Evolutionary conservation across 2,113 vertebrate species (phyloP), one percentile per base, ranked within the genome.

Genomic region (Equus przewalskii): DNA sequence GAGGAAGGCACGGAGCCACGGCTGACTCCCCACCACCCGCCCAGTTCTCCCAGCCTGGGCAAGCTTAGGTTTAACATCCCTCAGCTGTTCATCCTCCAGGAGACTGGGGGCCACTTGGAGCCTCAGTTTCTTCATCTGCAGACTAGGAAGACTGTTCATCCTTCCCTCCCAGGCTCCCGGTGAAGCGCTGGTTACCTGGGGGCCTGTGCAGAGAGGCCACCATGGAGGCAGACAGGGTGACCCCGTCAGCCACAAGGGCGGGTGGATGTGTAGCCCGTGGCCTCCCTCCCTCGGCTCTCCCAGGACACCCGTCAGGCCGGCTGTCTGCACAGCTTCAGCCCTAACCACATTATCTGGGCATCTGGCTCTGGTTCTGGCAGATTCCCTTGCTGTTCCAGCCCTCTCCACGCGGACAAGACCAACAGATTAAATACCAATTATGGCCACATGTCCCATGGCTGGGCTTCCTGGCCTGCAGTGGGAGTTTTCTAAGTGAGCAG

Each of bases 261-360:
- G 6, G 11, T 5, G 18, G 24, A 1, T 24, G 56, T 1, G 41
- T 15, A 65, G 81, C 69, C n/a, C 0, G 5, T 9, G 89, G 81
- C 60, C 51, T 78, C 82, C 41, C 60, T 12, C 30, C 49, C 3
- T 6, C 0, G 0, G 33, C 46, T 33, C 75, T 36, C 78, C 67
- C 56, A 28, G 80, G 79, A 51, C 33, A 1, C 14, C 2, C 7
- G n/a, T 41, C 72, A 51, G 60, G 89, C 60, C 9, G 36, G 10
- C 51, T 49, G 12, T 80, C 92, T 22, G 49, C 33, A 12, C 33
- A 18, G 78, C 51, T 12, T 22, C 7, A 3, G 89, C 9, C 22
- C 33, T 96, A 86, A 97, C 49, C 62, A 16, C 19, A 96, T 94
- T 69, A 95, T 26, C 89, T 0, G 3, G 62, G 85, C 89, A 58